Conservation (phyloP, 2,113 vertebrate genomes). For the Peucedramus taeniatus region DNA sequence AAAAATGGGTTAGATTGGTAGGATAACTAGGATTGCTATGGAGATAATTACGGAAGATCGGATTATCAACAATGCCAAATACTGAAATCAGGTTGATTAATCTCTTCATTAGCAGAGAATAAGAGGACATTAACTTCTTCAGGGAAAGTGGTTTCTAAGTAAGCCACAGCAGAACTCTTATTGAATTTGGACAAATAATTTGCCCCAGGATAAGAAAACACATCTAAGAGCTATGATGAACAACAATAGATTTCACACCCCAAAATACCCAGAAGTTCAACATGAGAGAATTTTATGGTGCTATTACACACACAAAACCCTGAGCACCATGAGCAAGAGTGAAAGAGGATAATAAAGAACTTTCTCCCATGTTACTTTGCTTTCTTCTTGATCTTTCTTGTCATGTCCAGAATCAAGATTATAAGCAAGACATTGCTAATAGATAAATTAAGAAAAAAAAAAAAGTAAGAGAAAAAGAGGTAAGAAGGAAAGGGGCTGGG, state of each 20-base stretch:
- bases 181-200: not conserved
- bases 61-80: not conserved
- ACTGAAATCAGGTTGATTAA: not conserved
- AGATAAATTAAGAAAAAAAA: not conserved
- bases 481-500: rapidly evolving
- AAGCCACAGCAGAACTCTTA: not conserved
- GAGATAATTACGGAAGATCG: not conserved
- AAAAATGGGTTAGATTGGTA: not conserved
- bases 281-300: not conserved
- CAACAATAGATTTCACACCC: not conserved
- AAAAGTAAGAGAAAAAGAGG: not conserved
- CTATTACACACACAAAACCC: not conserved
- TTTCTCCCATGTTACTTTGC: not conserved
- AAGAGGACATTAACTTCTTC: not conserved
- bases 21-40: not conserved
- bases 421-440: not conserved
- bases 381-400: not conserved
- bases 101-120: not conserved
- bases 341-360: not conserved
- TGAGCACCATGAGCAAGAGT: not conserved
- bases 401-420: not conserved
- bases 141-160: not conserved
- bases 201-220: not conserved
- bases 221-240: not conserved
- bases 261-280: not conserved